Base-by-base conservation (phyloP, 2,888 invertebrate genomes). In the Psylliodes chrysocephalus region DNA sequence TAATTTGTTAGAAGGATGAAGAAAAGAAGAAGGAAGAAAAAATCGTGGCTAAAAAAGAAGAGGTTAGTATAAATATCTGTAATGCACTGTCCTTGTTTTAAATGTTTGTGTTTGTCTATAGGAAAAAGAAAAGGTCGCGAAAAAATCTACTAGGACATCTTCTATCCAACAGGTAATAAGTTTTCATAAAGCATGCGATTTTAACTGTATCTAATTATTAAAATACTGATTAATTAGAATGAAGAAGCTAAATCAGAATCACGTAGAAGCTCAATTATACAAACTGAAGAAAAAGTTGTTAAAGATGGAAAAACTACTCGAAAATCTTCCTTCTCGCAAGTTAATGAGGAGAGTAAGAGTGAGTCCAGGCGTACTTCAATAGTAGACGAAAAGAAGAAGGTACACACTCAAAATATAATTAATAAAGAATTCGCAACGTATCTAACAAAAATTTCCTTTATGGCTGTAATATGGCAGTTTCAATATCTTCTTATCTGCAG, bases 101-200 rank as follows among this genome's bases (percentile, higher is more conserved):
- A 47, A 61, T 71, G 53, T 65, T 64, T 66, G 56, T 68, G 60
- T 70, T 68, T 68, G 59, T 72, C 69, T 73, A 44, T 73, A 84
- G 79, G 87, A 87, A 78, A 83, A 85, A 60, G 86, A 88, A 80
- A 84, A 86, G 76, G 88, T 87, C 61, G 85, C 85, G 76, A 85
- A 85, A 75, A 84, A 84, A 63, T 74, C 77, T 57, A 82, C 82
- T 67, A 84, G 85, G 74, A 81, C 80, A 42, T 68, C 78, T 33
- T 76, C 78, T 19, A 68, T 77, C 8, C 77, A 77, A 70, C 79
- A 81, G 80, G 81, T 81, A 79, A 73, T n/a, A n/a, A 42, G 17
- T 40, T 59, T 28, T 35, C 10, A 6, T 5, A 44, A 44, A 2
- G 22, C 22, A 44, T 44, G 19, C 18, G 17, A 18, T 17, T 44